These are phyloP conservation scores for Sinelater perroti DNA, from an alignment of 2,888 invertebrate species.

Conservation along the genomic window DNA sequence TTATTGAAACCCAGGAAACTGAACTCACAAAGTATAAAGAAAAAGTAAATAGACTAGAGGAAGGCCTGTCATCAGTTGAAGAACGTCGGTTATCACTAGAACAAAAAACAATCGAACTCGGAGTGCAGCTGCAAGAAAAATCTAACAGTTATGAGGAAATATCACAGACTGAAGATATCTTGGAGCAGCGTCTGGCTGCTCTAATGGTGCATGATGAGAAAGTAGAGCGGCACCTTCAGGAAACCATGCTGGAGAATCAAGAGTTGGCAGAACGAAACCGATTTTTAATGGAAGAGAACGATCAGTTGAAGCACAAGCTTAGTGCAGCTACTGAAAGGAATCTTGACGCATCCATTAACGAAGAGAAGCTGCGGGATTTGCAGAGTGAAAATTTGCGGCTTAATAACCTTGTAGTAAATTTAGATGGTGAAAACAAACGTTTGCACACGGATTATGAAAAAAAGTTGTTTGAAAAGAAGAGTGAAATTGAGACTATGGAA, in stretches of 20 bases:
- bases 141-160: constrained; percentile 65
- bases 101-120: constrained; percentile 69
- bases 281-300: constrained; percentile 53
- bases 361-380: constrained; percentile 59
- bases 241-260: constrained; percentile 66
- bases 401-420: constrained; percentile 62
- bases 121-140: constrained; percentile 67
- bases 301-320: constrained; percentile 34
- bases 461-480: constrained; percentile 57
- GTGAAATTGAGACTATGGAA: constrained; percentile 63
- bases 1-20: constrained; percentile 75
- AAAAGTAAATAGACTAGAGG: constrained; percentile 72
- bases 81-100: constrained; percentile 69
- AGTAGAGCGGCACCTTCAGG: constrained; percentile 67
- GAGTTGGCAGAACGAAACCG: constrained; percentile 66
- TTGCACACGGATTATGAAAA: constrained; percentile 59
- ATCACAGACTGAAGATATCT: constrained; percentile 69
- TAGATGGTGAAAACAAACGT: constrained; percentile 63
- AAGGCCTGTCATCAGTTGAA: constrained; percentile 69
- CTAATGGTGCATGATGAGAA: constrained; percentile 71
- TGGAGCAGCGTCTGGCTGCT: constrained; percentile 69
- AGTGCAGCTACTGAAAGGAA: constrained; percentile 30
- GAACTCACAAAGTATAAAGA: constrained; percentile 72
- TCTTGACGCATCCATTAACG: constrained; percentile 43
- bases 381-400: constrained; percentile 63